Base-by-base conservation (phyloP, 2,888 invertebrate species). In the Pardosa pseudoannulata region DNA sequence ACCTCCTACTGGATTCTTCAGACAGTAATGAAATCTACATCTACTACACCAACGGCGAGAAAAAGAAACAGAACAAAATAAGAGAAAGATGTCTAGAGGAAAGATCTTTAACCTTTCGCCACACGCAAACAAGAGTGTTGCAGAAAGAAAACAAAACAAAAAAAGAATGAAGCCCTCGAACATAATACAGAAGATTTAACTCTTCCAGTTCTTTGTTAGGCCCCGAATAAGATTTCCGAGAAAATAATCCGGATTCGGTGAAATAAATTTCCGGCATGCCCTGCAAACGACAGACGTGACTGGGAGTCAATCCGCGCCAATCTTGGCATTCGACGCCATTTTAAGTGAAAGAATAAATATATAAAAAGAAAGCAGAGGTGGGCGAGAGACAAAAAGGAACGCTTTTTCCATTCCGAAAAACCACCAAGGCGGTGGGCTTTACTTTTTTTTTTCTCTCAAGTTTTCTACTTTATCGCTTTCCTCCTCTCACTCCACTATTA, bases 261-360 rank as follows among this genome's bases (percentile, higher is more conserved):
- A 83, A 83, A 83, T 83, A 83, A 83, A 83, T 83, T 83, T 83
- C 78, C 67, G 72, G 64, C 72, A 83, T 78, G 83, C 64, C 67
- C 76, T 32, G 78, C 68, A 64, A 79, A 70, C 70, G 81, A 68
- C 76, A 78, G 56, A 78, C 78, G 83, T 78, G 83, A 78, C 83
- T 78, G 36, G 16, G 39, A 65, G 72, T 71, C 78, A 83, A 83
- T 83, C 83, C 78, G 67, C 71, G 78, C 83, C 83, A 83, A 83
- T 83, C 83, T 83, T 50, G 67, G 73, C 50, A 76, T 76, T 76
- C 72, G 82, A 76, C 73, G 83, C 83, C 83, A 83, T 83, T 72
- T 78, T 78, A 82, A 82, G 82, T 76, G 82, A 76, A 82, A 76
- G 65, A 82, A 82, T 82, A 82, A 68, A 75, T 75, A 56, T 70